A percentile compares a stretch with the other conserved stretches of the same genome.
Evolutionary conservation across 2,888 invertebrate genomes (phyloP).

Genomic region (Microplitis deprimator): DNA sequence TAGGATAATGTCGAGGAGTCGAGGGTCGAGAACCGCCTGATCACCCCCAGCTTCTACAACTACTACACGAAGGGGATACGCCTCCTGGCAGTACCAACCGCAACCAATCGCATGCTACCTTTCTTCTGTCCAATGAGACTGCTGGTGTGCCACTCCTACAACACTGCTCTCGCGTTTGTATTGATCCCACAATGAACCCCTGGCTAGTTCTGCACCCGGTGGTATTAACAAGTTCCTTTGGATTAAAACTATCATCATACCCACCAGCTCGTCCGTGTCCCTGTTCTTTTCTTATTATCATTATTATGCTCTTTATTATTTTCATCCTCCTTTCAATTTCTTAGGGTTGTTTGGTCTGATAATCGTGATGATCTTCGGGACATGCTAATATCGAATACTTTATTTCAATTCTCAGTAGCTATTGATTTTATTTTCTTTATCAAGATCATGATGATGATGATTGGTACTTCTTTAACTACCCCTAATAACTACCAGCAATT

Average conservation of each 20-base stretch:
- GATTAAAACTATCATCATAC: conserved; percentile 51
- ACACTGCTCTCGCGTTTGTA: conserved; percentile 58
- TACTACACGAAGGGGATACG: conserved; percentile 55
- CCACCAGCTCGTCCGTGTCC: conserved; percentile 47
- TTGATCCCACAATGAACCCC: conserved; percentile 71
- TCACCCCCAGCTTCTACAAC: conserved; percentile 34
- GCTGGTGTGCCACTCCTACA: conserved; percentile 68
- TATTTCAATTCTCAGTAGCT: too few relatives aligned
- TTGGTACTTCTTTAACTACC: conserved; percentile 19
- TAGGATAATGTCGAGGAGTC: conserved; percentile 51
- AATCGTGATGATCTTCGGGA: background rate
- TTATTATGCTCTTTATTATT: conserved; percentile 16
- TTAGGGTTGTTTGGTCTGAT: background rate
- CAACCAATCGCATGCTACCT: conserved; percentile 58
- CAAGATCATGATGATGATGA: background rate
- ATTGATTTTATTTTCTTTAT: too few relatives aligned
- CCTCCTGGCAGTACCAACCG: conserved; percentile 66
- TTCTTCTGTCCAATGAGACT: conserved; percentile 65
- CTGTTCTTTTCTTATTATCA: conserved; percentile 22
- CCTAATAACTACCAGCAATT: background rate
- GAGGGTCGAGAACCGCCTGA: conserved; percentile 56
- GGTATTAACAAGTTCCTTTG: conserved; percentile 65
- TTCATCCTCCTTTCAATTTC: background rate
- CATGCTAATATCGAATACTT: too few relatives aligned
- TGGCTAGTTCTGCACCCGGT: conserved; percentile 43